phyloP scores from a whole-genome alignment of 2,888 invertebrate species.

The Rapana venosa region DNA sequence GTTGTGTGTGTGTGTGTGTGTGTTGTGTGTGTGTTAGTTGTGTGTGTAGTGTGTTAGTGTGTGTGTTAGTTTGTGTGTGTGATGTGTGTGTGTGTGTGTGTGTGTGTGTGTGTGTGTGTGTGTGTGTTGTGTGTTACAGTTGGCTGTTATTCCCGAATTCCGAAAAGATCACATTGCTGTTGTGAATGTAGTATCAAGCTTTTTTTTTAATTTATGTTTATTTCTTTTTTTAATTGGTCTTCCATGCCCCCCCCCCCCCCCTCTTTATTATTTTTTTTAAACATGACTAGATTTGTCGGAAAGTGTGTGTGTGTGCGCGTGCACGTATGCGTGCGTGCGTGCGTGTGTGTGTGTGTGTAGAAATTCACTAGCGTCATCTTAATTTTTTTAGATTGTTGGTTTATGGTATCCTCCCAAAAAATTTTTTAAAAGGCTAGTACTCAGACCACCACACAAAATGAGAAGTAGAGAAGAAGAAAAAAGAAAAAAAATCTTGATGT shows the following conservation, averaged over 20 bases:
- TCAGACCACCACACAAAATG: too few species aligned
- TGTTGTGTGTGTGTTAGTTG: neutral
- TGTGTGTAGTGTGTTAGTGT: too few species aligned
- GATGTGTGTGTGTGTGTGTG: neutral
- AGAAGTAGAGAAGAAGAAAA: too few species aligned
- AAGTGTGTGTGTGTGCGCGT: neutral
- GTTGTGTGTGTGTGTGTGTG: neutral
- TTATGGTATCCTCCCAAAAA: too few species aligned
- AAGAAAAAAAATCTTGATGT: too few species aligned
- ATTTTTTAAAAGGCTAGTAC: too few species aligned
- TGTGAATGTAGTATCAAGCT: neutral
- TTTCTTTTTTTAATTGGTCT: neutral
- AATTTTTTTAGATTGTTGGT: too few species aligned
- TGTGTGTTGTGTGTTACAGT: conserved; percentile 1
- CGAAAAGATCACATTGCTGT: neutral
- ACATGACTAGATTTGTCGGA: neutral
- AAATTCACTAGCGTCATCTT: too few species aligned
- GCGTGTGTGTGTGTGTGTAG: neutral
- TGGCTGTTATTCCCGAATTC: too few species aligned
- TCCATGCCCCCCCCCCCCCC: too few species aligned
- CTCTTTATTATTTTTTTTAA: too few species aligned
- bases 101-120: neutral
- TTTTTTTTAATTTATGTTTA: neutral
- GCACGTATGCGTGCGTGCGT: neutral
- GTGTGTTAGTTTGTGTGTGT: neutral